phyloP scores from a whole-genome alignment of 2,797 vertebrate species.

The Pipistrellus kuhlii region DNA sequence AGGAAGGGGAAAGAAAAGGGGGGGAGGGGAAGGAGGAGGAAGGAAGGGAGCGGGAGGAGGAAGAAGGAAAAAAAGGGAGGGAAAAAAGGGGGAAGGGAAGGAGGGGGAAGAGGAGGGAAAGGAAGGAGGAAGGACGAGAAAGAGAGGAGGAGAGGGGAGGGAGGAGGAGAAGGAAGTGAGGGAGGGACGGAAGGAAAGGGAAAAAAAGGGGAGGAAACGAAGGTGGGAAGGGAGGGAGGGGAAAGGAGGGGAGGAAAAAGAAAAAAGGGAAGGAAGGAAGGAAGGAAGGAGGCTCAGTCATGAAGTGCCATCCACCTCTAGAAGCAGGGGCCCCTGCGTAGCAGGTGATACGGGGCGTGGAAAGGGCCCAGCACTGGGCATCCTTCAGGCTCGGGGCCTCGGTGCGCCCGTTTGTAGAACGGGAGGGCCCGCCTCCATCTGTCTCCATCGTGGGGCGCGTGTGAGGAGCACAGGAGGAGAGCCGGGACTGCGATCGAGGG shows the following conservation, averaged over 20 bases:
- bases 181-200: no score
- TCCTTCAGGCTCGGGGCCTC: background rate
- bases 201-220: rapidly evolving
- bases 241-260: rapidly evolving
- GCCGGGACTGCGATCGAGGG: rapidly evolving
- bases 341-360: background rate
- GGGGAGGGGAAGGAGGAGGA: no score
- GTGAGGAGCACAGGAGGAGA: background rate
- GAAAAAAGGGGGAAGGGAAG: no score
- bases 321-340: rapidly evolving
- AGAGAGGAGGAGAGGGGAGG: no score
- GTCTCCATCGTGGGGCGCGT: rapidly evolving
- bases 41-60: no score
- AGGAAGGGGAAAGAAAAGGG: rapidly evolving
- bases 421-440: rapidly evolving
- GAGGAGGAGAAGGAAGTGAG: no score
- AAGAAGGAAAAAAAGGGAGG: no score
- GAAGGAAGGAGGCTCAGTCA: background rate
- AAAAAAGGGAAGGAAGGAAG: background rate
- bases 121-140: no score
- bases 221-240: no score
- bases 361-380: background rate
- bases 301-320: background rate
- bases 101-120: background rate
- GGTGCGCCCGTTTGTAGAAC: background rate